Evolutionary conservation across 2,797 vertebrate species (phyloP).

Genomic region (Rhodeus uyekii): DNA sequence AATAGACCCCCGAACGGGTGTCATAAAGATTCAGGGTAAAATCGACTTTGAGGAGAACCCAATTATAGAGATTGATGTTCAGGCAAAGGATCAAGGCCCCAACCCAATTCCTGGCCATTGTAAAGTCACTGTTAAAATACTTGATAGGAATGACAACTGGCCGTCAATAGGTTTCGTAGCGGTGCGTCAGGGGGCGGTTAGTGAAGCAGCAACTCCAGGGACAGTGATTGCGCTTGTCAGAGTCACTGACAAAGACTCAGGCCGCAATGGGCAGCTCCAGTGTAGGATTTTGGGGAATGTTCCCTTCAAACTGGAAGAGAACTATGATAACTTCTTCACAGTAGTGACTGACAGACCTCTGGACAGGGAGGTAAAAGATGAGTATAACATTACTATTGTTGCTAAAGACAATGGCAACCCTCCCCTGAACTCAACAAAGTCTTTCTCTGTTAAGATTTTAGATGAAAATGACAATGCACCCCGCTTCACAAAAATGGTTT

Average conservation of each 20-base stretch:
- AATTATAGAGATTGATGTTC: conserved; percentile 94
- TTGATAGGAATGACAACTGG: conserved; percentile 97
- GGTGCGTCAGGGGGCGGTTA: conserved; percentile 96
- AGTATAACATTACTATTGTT: conserved; percentile 97
- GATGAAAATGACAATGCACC: conserved; percentile 98
- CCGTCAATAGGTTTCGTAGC: conserved; percentile 96
- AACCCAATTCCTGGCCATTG: conserved; percentile 98
- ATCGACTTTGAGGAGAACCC: conserved; percentile 96
- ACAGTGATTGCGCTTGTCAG: conserved; percentile 96
- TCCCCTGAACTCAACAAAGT: conserved; percentile 94
- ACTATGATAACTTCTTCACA: conserved; percentile 96
- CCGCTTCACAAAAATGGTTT: conserved; percentile 92
- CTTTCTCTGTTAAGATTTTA: conserved; percentile 93
- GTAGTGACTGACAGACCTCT: conserved; percentile 94
- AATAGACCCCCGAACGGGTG: conserved; percentile 93
- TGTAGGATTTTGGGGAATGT: conserved; percentile 91
- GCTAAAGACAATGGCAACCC: conserved; percentile 94
- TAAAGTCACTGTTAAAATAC: conserved; percentile 96
- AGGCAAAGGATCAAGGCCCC: conserved; percentile 94
- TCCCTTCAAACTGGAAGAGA: conserved; percentile 96
- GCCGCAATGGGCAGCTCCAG: conserved; percentile 95
- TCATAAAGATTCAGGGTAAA: conserved; percentile 95
- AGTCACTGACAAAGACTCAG: conserved; percentile 95
- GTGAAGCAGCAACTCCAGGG: conserved; percentile 92
- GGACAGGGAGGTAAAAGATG: conserved; percentile 92